These are phyloP conservation scores for Proisotoma minuta DNA, from an alignment of 2,888 invertebrate species.

Conservation along the genomic window DNA sequence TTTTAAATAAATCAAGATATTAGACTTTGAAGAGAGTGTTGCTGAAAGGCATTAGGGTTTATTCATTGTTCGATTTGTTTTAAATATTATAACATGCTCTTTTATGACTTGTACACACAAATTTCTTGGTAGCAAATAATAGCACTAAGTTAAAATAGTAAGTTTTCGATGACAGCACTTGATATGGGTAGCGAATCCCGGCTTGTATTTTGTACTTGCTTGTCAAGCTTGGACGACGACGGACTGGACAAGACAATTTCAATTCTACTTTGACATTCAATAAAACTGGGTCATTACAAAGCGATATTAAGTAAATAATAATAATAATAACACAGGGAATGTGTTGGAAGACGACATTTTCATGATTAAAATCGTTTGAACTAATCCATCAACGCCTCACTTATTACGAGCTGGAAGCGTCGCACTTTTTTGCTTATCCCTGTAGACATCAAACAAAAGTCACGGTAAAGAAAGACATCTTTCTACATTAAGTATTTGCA, in stretches of 20 bases:
- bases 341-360: conserved; percentile 19
- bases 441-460: conserved; percentile 22
- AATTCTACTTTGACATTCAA: neutral
- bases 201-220: conserved; percentile 5
- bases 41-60: conserved; percentile 5
- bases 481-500: neutral
- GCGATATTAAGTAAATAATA: neutral
- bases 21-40: too few relatives aligned
- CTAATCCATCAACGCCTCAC: conserved; percentile 19
- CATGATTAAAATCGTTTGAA: conserved; percentile 15
- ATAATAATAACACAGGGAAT: conserved; percentile 18
- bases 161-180: neutral
- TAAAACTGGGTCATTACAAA: conserved; percentile 3
- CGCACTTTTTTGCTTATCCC: conserved; percentile 48
- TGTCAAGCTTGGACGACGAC: neutral
- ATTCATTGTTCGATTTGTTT: conserved; percentile 1
- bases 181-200: too few relatives aligned
- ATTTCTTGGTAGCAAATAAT: conserved; percentile 2
- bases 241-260: conserved; percentile 2
- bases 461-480: neutral
- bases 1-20: too few relatives aligned
- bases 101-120: neutral
- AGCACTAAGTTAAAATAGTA: conserved; percentile 5
- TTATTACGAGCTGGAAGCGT: conserved; percentile 47
- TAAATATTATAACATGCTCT: neutral